phyloP scores from a whole-genome alignment of 2,113 vertebrate genomes.

The Ammodytes marinus region DNA sequence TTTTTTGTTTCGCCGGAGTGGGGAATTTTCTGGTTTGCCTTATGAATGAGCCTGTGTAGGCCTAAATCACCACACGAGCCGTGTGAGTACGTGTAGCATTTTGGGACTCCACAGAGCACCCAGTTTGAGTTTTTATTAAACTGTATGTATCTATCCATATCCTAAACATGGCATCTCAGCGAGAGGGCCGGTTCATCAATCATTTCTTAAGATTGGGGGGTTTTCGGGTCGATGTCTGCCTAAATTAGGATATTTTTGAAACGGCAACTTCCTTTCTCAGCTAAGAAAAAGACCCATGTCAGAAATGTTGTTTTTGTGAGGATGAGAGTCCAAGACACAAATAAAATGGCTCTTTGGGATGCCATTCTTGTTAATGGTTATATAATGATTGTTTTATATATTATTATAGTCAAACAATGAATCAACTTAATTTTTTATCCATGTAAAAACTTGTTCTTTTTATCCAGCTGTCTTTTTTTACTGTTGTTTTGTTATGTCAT shows the following conservation, averaged over 20 bases:
- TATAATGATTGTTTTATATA: too few species aligned
- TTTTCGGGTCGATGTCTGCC: neutral
- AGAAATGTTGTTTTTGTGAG: neutral
- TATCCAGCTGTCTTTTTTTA: too few species aligned
- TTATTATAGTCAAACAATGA: neutral
- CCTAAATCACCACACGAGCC: slow-evolving; percentile 3
- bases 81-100: neutral
- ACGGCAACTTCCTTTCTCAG: neutral
- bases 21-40: slow-evolving; percentile 22
- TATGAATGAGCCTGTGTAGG: slow-evolving; percentile 57
- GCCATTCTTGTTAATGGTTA: neutral
- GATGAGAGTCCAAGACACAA: neutral
- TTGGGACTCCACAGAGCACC: neutral
- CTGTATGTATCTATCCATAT: neutral
- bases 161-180: neutral
- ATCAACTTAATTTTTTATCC: neutral
- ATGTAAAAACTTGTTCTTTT: neutral
- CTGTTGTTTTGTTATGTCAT: neutral
- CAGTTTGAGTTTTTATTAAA: slow-evolving; percentile 12
- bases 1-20: slow-evolving; percentile 34
- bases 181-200: neutral
- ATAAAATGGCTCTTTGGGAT: neutral
- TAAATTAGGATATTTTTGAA: slow-evolving; percentile 4
- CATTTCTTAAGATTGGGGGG: neutral
- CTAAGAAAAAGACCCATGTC: neutral